These are phyloP conservation scores for Meriones unguiculatus DNA, from an alignment of 2,113 vertebrate genomes.

Conservation along the genomic window DNA sequence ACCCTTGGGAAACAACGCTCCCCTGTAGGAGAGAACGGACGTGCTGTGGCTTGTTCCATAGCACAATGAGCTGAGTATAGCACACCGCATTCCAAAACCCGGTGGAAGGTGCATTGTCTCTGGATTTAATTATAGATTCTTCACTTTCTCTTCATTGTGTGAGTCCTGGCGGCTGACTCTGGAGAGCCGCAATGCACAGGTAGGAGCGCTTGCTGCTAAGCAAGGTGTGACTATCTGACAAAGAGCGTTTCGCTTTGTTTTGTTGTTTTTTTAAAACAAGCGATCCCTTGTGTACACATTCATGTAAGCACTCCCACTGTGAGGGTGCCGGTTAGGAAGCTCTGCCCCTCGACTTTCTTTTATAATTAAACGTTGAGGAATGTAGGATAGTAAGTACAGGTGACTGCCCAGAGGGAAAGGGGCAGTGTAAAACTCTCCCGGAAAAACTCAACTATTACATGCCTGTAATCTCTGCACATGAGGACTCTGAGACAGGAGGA, in stretches of 20 bases:
- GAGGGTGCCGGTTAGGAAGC: not conserved
- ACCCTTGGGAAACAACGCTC: slow-evolving; percentile 63
- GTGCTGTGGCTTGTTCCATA: slow-evolving; percentile 64
- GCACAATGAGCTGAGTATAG: slow-evolving; percentile 64
- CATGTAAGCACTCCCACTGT: not conserved
- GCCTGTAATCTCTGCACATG: not conserved
- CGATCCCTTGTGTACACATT: not conserved
- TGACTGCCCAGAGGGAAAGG: not conserved
- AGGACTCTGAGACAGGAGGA: not conserved
- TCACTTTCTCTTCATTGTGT: slow-evolving; percentile 64
- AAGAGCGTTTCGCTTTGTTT: slow-evolving; percentile 47
- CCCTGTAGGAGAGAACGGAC: slow-evolving; percentile 24
- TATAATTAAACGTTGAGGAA: slow-evolving; percentile 50
- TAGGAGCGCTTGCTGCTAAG: slow-evolving; percentile 36
- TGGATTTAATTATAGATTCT: slow-evolving; percentile 74
- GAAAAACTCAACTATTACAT: not conserved
- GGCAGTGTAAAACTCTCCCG: not conserved
- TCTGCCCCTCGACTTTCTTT: not conserved
- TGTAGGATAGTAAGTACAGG: not conserved
- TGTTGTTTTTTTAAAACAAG: slow-evolving; percentile 32
- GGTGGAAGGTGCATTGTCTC: slow-evolving; percentile 71
- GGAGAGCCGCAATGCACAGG: not conserved
- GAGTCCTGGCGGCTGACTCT: slow-evolving; percentile 56
- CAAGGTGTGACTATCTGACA: slow-evolving; percentile 38
- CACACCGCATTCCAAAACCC: slow-evolving; percentile 68